Evolutionary conservation across 2,797 vertebrate genomes (phyloP), one percentile per base, ranked within the genome.

Genomic region (Artibeus lituratus): DNA sequence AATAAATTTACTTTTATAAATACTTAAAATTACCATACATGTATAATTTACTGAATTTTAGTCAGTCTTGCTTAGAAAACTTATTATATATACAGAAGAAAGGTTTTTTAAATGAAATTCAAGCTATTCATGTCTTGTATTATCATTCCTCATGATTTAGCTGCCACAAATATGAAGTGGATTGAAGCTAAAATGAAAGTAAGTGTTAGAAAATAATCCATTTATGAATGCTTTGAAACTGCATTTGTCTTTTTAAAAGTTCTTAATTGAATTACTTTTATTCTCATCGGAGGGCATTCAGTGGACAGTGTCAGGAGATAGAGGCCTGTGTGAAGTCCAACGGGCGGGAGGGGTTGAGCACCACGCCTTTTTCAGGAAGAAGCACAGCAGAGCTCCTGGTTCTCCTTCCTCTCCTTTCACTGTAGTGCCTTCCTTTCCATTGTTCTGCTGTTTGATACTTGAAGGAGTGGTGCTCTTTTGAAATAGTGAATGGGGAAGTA

Each of bases 111-210:
- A 92, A 92, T 73, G 47, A 94, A 95, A 93, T 95, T 96, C 83
- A 84, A 81, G 32, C 93, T 97, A 93, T 96, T 97, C 91, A 95
- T 97, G 14, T 96, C 76, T 96, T 87, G 4, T 96, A 83, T 96
- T 96, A 92, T 95, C 84, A 81, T 97, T 84, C 96, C 44, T 98
- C 80, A 91, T 98, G 14, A 98, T 98, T 96, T 96, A 99, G 99
- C 99, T 98, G 99, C 99, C 84, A 99, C 99, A 96, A 99, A 99
- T 98, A 99, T 99, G 99, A 99, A 99, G 98, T 99, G 99, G 99
- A 99, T 99, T 98, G 99, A 99, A 98, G 99, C 99, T 97, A 99
- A 99, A 99, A 99, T 99, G 99, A 99, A 99, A 98, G 99, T 99
- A 98, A 98, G 98, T 98, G 83, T 62, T 92, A 96, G 95, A 96